Percentiles rank a stretch among this genome's conserved stretches.
phyloP scores from a whole-genome alignment of 2,888 invertebrate species.

The Agrotis ipsilon region DNA sequence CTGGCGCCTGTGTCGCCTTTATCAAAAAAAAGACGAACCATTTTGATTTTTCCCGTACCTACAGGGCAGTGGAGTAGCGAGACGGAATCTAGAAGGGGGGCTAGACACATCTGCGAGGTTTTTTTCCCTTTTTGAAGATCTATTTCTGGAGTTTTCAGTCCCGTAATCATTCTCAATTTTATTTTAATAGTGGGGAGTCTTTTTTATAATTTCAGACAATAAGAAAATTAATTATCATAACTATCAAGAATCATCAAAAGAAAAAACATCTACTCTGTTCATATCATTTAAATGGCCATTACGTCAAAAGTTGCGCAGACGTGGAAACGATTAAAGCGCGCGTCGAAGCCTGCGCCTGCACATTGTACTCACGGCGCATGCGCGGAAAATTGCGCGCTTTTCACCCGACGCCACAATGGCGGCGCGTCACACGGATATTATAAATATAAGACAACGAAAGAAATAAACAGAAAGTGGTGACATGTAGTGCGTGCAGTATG shows the following conservation, averaged over 20 bases:
- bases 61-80: too few relatives aligned
- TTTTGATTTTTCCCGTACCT: too few relatives aligned
- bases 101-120: too few relatives aligned
- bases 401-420: conserved; percentile 67
- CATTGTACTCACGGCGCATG: conserved; percentile 62
- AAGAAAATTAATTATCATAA: conserved; percentile 6
- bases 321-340: conserved; percentile 72
- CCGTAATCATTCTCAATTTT: too few relatives aligned
- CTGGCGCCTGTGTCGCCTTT: too few relatives aligned
- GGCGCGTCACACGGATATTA: conserved; percentile 55
- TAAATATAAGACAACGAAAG: conserved; percentile 61
- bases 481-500: conserved; percentile 62
- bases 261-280: conserved; percentile 16
- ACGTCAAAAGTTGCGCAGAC: conserved; percentile 70
- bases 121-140: too few relatives aligned
- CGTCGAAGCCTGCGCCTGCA: conserved; percentile 56
- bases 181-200: too few relatives aligned
- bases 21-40: too few relatives aligned
- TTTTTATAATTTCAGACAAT: background rate
- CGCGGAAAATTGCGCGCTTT: conserved; percentile 75
- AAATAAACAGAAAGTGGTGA: conserved; percentile 58
- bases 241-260: conserved; percentile 9
- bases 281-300: conserved; percentile 50
- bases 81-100: too few relatives aligned
- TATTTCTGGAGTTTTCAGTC: too few relatives aligned